Conservation (phyloP, 1,140 invertebrate species). For the Telenomus remus region DNA sequence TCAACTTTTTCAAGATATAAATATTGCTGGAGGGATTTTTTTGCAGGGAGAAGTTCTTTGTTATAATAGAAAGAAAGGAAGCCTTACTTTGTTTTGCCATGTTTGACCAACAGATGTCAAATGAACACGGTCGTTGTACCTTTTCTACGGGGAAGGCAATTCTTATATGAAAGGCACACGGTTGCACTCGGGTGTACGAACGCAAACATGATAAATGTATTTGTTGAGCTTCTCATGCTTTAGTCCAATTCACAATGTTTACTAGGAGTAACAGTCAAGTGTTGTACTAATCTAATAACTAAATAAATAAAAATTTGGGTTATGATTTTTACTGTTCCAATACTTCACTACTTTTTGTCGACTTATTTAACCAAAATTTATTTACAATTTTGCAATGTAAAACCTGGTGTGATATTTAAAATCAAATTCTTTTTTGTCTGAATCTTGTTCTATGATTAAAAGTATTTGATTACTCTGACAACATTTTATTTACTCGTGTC, state of each 20-base stretch:
- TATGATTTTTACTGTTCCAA: too few relatives aligned
- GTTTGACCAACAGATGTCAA: constrained; percentile 6
- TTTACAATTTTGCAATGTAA: too few relatives aligned
- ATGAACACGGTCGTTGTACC: constrained; percentile 18
- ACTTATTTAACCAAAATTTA: too few relatives aligned
- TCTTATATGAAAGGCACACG: constrained; percentile 11
- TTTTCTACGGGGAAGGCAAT: constrained; percentile 4
- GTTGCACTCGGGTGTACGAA: constrained; percentile 6
- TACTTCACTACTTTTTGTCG: too few relatives aligned
- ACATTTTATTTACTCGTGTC: too few relatives aligned
- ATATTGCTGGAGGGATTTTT: too few relatives aligned
- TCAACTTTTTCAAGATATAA: too few relatives aligned
- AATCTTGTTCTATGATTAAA: too few relatives aligned
- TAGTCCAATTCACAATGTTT: constrained; percentile 10
- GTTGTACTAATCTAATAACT: constrained; percentile 3
- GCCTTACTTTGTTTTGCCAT: constrained; percentile 9
- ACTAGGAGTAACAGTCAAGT: constrained; percentile 8
- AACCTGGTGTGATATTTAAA: too few relatives aligned
- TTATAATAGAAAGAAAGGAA: constrained; percentile 9
- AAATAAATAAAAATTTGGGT: not conserved
- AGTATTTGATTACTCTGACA: too few relatives aligned
- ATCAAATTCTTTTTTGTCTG: too few relatives aligned
- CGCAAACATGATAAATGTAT: constrained; percentile 14
- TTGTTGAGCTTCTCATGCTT: constrained; percentile 21
- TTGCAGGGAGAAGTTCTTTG: too few relatives aligned